Conservation (phyloP, 2,888 invertebrate genomes). For the Amitus sp. region DNA sequence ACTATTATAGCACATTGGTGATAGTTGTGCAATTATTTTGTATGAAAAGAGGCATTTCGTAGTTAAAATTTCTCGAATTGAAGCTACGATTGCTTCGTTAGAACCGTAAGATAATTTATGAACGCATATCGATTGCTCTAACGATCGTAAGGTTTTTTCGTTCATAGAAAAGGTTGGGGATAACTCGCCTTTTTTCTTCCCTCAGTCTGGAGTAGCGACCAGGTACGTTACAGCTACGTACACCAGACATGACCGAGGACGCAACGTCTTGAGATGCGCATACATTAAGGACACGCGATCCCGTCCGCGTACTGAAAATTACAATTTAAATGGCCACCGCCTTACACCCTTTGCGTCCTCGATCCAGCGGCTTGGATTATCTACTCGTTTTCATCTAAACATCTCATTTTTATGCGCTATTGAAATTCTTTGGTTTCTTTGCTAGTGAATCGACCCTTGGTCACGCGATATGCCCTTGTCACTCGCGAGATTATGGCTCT, state of each 20-base stretch:
- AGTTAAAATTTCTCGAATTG: too few relatives aligned
- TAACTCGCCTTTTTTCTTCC: conserved; percentile 23
- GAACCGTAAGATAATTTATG: conserved; percentile 28
- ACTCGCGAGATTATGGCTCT: conserved; percentile 43
- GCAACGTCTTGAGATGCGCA: conserved; percentile 60
- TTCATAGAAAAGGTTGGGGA: too few relatives aligned
- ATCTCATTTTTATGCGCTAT: conserved; percentile 63
- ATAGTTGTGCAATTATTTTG: too few relatives aligned
- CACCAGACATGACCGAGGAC: conserved; percentile 50
- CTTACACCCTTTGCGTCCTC: conserved; percentile 44
- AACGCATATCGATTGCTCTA: conserved; percentile 17
- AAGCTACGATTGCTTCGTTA: too few relatives aligned
- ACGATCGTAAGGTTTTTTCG: background rate
- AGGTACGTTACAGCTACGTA: conserved; percentile 35
- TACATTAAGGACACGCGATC: conserved; percentile 62
- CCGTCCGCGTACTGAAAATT: conserved; percentile 56
- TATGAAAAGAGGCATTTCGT: too few relatives aligned
- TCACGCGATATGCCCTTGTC: conserved; percentile 57
- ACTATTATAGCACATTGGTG: too few relatives aligned
- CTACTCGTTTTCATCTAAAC: conserved; percentile 62
- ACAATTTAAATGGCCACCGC: conserved; percentile 59
- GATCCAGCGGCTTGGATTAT: conserved; percentile 48
- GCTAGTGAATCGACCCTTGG: conserved; percentile 44
- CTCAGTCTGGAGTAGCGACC: conserved; percentile 25
- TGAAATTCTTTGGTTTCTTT: conserved; percentile 54